phyloP scores from a whole-genome alignment of 1,140 invertebrate genomes.

The Drosophila serrata region DNA sequence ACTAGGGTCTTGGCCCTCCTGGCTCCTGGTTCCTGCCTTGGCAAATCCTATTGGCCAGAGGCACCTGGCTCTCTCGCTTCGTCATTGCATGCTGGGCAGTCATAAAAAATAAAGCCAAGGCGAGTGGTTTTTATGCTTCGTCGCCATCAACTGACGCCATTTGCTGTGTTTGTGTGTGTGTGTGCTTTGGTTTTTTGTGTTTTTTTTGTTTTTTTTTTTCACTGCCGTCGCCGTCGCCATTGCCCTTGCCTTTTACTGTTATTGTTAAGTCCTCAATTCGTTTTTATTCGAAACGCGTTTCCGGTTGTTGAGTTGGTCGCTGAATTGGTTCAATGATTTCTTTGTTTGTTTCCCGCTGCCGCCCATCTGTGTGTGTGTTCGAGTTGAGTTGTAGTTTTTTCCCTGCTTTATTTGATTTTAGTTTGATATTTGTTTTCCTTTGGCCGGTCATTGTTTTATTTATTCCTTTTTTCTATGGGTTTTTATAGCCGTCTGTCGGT shows the following conservation, averaged over 20 bases:
- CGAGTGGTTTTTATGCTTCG: constrained; percentile 80
- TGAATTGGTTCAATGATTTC: constrained; percentile 84
- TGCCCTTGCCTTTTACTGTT: constrained; percentile 70
- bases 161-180: constrained; percentile 43
- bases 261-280: constrained; percentile 81
- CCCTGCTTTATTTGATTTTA: constrained; percentile 38
- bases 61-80: constrained; percentile 63
- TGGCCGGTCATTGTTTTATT: constrained; percentile 21
- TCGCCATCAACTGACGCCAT: constrained; percentile 77
- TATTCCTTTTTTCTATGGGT: constrained; percentile 18
- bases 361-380: constrained; percentile 52
- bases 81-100: constrained; percentile 57
- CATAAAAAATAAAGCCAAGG: constrained; percentile 68
- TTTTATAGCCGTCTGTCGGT: constrained; percentile 52
- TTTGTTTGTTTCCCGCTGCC: constrained; percentile 58
- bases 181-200: constrained; percentile 20
- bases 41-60: constrained; percentile 26
- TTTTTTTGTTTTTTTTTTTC: constrained; percentile 33
- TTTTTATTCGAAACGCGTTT: constrained; percentile 83
- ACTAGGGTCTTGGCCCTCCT: constrained; percentile 4
- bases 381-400: constrained; percentile 43
- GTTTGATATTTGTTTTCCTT: constrained; percentile 53
- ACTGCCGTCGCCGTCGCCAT: constrained; percentile 27
- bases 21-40: constrained; percentile 14
- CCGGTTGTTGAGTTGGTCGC: constrained; percentile 83